These are phyloP conservation scores for Mystacornis crossleyi DNA, from an alignment of 2,113 vertebrate genomes.

Conservation along the genomic window DNA sequence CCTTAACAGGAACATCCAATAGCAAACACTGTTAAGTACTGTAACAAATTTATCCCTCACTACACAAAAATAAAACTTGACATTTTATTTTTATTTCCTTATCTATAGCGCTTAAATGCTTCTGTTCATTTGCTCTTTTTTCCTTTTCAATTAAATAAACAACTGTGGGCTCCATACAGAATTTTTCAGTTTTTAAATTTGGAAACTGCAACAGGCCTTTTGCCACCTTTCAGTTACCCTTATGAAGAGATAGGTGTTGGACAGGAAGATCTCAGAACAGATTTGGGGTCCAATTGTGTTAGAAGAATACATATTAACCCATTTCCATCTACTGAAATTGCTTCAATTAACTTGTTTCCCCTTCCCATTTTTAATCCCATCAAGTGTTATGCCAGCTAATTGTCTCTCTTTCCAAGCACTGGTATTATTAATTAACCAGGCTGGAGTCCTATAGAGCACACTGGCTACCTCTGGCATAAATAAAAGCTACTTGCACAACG, in stretches of 20 bases:
- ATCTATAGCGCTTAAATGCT: neutral
- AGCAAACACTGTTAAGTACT: neutral
- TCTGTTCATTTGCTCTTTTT: neutral
- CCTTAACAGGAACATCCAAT: neutral
- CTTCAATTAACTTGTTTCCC: neutral
- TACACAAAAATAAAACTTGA: neutral
- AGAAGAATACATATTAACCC: neutral
- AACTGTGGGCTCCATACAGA: neutral
- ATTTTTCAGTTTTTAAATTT: neutral
- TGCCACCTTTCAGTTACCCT: neutral
- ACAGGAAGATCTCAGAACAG: neutral
- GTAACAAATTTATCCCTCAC: neutral
- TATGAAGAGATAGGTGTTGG: neutral
- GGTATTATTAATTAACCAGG: neutral
- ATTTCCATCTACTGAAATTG: neutral
- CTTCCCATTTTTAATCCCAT: neutral
- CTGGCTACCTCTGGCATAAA: neutral
- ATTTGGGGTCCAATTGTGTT: neutral
- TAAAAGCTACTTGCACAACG: neutral
- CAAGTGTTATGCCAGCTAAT: neutral
- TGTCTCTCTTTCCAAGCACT: neutral
- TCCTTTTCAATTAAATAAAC: neutral
- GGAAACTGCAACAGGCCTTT: neutral
- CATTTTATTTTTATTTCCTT: neutral
- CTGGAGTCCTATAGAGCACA: neutral